Evolutionary conservation across 2,113 vertebrate genomes (phyloP).

Genomic region (Apistogramma diplotaenia): DNA sequence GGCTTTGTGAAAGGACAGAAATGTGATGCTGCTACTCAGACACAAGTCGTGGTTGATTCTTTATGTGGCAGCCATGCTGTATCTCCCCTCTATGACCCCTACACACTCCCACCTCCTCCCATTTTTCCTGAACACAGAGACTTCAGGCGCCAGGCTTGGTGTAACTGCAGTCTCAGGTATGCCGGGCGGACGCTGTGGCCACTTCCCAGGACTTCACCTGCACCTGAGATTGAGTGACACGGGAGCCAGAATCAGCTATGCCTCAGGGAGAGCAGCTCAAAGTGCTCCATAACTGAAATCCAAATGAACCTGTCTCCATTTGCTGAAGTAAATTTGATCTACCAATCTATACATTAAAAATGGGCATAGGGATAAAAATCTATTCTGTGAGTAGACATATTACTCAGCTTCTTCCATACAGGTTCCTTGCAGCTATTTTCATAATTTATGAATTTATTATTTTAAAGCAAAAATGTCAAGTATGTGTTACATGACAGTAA

Average conservation of each 20-base stretch:
- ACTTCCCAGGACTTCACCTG: slow-evolving; percentile 77
- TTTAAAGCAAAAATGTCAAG: not conserved
- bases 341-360: not conserved
- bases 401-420: not conserved
- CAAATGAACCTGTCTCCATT: slow-evolving; percentile 18
- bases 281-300: slow-evolving; percentile 1
- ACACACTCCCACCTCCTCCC: slow-evolving; percentile 36
- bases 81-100: slow-evolving; percentile 34
- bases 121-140: slow-evolving; percentile 68
- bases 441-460: not conserved
- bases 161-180: slow-evolving; percentile 91
- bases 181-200: slow-evolving; percentile 75
- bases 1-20: slow-evolving; percentile 79
- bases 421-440: not conserved
- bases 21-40: slow-evolving; percentile 64
- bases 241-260: slow-evolving; percentile 27
- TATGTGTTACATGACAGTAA: not conserved
- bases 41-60: slow-evolving; percentile 66
- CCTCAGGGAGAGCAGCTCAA: slow-evolving; percentile 27
- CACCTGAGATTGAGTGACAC: slow-evolving; percentile 62
- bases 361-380: not conserved
- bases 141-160: slow-evolving; percentile 85
- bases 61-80: slow-evolving; percentile 74
- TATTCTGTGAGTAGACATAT: not conserved
- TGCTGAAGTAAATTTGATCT: not conserved